Evolutionary conservation across 1,140 invertebrate genomes (phyloP).

Genomic region (Drosophila trapezifrons): DNA sequence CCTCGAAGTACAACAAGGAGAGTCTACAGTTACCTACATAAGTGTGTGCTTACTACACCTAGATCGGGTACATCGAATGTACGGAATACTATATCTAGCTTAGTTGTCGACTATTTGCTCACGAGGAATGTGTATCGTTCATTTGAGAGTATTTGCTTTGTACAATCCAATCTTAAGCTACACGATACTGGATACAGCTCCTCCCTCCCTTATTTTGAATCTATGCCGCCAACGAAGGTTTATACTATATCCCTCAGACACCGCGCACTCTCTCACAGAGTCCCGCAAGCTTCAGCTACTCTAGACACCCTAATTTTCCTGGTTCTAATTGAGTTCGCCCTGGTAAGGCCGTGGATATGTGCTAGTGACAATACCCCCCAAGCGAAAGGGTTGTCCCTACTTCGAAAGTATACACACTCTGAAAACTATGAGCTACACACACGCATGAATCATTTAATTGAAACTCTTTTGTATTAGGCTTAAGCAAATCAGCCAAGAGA

Average conservation of each 20-base stretch:
- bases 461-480: conserved; percentile 59
- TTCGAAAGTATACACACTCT: conserved; percentile 36
- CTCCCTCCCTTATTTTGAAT: conserved; percentile 11
- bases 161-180: conserved; percentile 10
- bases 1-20: conserved; percentile 49
- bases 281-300: conserved; percentile 19
- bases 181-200: conserved; percentile 10
- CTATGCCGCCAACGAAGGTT: conserved; percentile 7
- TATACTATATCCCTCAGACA: conserved; percentile 11
- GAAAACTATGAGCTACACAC: conserved; percentile 31
- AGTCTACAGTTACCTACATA: conserved; percentile 51
- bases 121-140: conserved; percentile 18
- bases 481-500: conserved; percentile 74
- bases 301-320: conserved; percentile 9
- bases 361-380: conserved; percentile 50
- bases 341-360: conserved; percentile 28
- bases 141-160: conserved; percentile 34
- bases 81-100: conserved; percentile 25
- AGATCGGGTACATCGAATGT: conserved; percentile 26
- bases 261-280: conserved; percentile 3
- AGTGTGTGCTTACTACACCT: conserved; percentile 17
- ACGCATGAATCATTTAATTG: conserved; percentile 23
- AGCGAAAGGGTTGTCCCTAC: conserved; percentile 39
- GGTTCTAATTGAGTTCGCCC: conserved; percentile 24
- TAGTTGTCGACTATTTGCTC: conserved; percentile 45